These are phyloP conservation scores for Etheostoma perlongum DNA, from an alignment of 2,797 vertebrate genomes.

Conservation along the genomic window DNA sequence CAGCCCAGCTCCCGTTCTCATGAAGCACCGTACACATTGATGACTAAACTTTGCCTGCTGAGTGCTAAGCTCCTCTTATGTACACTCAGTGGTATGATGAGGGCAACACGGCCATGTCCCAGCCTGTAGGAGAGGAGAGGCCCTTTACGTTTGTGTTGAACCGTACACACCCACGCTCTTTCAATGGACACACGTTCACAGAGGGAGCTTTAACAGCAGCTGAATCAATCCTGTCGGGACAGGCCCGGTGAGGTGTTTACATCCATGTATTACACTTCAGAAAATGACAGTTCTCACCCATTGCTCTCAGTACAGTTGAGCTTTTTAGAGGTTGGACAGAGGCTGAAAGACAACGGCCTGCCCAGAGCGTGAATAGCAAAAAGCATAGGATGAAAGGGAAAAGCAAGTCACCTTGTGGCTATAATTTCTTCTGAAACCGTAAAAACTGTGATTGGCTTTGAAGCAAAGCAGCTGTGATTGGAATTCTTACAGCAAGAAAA, in stretches of 20 bases:
- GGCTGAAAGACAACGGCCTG: slow-evolving; percentile 68
- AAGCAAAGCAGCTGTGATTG: not conserved
- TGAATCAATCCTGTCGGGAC: slow-evolving; percentile 79
- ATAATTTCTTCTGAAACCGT: slow-evolving; percentile 17
- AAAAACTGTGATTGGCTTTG: not conserved
- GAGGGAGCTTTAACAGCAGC: slow-evolving; percentile 68
- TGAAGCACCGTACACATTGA: slow-evolving; percentile 27
- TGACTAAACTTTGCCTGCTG: slow-evolving; percentile 65
- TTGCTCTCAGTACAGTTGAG: slow-evolving; percentile 60
- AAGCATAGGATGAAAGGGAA: slow-evolving; percentile 23
- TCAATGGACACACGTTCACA: slow-evolving; percentile 30
- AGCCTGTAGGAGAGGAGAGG: slow-evolving; percentile 79
- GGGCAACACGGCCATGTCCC: slow-evolving; percentile 70
- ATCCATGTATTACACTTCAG: slow-evolving; percentile 77
- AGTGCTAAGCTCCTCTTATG: slow-evolving; percentile 67
- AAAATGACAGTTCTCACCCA: slow-evolving; percentile 77
- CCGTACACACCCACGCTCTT: slow-evolving; percentile 55
- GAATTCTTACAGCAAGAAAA: slow-evolving; percentile 3
- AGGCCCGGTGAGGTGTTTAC: slow-evolving; percentile 84
- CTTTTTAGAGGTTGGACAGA: slow-evolving; percentile 62
- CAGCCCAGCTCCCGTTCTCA: slow-evolving; percentile 7
- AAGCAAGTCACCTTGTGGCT: slow-evolving; percentile 17
- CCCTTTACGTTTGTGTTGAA: slow-evolving; percentile 59
- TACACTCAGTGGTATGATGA: slow-evolving; percentile 65
- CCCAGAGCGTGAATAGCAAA: slow-evolving; percentile 42